Conservation (phyloP, 2,888 invertebrate genomes). For the Sceliomorpha sp. region DNA sequence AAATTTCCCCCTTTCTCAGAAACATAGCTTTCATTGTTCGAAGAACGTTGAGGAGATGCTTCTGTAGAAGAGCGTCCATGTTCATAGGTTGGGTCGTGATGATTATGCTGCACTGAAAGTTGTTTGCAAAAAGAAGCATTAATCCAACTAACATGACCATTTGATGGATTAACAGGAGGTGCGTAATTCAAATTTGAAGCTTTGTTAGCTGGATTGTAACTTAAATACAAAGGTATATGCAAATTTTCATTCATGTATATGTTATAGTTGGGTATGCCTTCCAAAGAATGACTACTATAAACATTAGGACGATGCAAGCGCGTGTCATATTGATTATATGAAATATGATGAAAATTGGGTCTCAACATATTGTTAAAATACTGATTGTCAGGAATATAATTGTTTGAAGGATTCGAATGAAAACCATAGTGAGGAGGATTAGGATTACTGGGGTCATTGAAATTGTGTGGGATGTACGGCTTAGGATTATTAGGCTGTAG, state of each 20-base stretch:
- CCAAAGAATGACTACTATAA: not conserved
- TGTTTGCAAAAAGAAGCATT: constrained; percentile 19
- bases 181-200: constrained; percentile 12
- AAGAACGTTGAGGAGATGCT: not conserved
- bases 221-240: too few species aligned
- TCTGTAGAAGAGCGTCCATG: constrained; percentile 5
- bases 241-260: too few species aligned
- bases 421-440: constrained; percentile 69
- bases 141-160: constrained; percentile 19
- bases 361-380: constrained; percentile 44
- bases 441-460: constrained; percentile 68
- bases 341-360: constrained; percentile 37
- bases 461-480: constrained; percentile 62
- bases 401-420: constrained; percentile 52
- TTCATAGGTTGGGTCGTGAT: not conserved
- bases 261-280: too few species aligned
- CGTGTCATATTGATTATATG: not conserved
- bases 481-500: constrained; percentile 19
- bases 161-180: constrained; percentile 14
- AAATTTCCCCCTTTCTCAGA: not conserved
- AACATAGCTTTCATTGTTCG: not conserved
- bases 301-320: not conserved
- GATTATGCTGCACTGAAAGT: constrained; percentile 1
- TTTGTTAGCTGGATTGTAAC: too few species aligned
- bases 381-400: constrained; percentile 60